These are phyloP conservation scores for Lycia hirtaria DNA, from an alignment of 2,888 invertebrate genomes.

Conservation along the genomic window DNA sequence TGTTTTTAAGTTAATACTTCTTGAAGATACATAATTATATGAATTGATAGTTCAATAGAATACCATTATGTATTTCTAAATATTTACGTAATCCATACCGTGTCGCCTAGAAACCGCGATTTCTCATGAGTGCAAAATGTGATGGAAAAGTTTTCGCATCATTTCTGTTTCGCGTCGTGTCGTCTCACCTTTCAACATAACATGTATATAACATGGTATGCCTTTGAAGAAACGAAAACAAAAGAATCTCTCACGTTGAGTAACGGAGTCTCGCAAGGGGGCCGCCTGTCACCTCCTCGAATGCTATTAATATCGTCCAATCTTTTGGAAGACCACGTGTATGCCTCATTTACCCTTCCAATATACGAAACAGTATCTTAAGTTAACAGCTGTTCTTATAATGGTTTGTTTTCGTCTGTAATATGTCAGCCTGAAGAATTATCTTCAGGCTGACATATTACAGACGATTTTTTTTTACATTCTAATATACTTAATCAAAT, in stretches of 20 bases:
- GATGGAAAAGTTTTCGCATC: not conserved
- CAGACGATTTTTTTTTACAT: too few species aligned
- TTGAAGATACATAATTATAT: too few species aligned
- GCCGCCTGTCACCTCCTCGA: constrained; percentile 33
- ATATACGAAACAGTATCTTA: constrained; percentile 5
- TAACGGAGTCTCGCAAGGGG: constrained; percentile 22
- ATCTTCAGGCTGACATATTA: too few species aligned
- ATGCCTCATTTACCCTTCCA: constrained; percentile 23
- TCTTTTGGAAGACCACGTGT: constrained; percentile 28
- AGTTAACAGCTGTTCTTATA: constrained; percentile 1
- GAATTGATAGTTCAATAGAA: too few species aligned
- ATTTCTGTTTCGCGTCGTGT: not conserved
- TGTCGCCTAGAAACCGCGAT: too few species aligned
- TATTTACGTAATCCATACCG: too few species aligned
- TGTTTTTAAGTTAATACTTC: too few species aligned
- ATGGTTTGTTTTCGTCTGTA: not conserved
- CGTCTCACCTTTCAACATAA: not conserved
- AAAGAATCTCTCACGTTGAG: constrained; percentile 17
- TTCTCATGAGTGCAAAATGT: too few species aligned
- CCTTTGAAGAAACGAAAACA: constrained; percentile 16
- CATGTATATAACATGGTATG: not conserved
- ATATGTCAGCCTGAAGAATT: too few species aligned
- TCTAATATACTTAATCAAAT: too few species aligned
- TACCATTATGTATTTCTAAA: too few species aligned
- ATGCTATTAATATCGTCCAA: constrained; percentile 32